Evolutionary conservation across 2,113 vertebrate genomes (phyloP), one percentile per base, ranked within the genome.

Genomic region (Vidua chalybeata): DNA sequence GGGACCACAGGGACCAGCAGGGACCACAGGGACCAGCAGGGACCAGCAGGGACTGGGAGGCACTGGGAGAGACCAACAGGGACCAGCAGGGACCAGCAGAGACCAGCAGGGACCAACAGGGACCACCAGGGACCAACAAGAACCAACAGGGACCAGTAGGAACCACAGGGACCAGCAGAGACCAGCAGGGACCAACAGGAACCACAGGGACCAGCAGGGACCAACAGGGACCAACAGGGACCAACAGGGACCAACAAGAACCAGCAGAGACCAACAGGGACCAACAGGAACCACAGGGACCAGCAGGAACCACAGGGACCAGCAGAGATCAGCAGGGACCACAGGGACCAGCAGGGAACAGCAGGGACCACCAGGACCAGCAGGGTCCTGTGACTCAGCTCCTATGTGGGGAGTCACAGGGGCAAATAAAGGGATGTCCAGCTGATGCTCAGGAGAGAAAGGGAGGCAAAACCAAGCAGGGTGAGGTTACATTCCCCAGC

Each of bases 81-180:
- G 11, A 48, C 22, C 21, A 48, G 1, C 48, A 21, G 55, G 55
- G 5, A 33, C 11, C 54, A 33, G 7, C 28, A 31, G 28, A 11
- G 11, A 30, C 52, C 52, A 31, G 1, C 33, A 17, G 12, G 54
- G 55, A 56, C 8, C 20, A 56, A 0, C 11, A 55, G 18, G 28
- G 7, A 18, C 15, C 48, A 49, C 7, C 35, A 35, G 35, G 35
- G 35, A 35, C 35, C 35, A 35, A 30, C 27, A 54, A 27, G 51
- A 6, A 48, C 55, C 0, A 0, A 6, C 1, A 0, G 49, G 43
- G 20, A 69, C n/a, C 39, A 43, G 3, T 27, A n/a, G 45, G 33
- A 11, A 20, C 17, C 24, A 20, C 1, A 16, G 58, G n/a, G 7
- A 37, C 46, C 17, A 28, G 2, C 10, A 16, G 39, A 39, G 14